Evolutionary conservation across 2,888 invertebrate species (phyloP), one percentile per base, ranked within the genome.

Genomic region (Syrphus vitripennis): DNA sequence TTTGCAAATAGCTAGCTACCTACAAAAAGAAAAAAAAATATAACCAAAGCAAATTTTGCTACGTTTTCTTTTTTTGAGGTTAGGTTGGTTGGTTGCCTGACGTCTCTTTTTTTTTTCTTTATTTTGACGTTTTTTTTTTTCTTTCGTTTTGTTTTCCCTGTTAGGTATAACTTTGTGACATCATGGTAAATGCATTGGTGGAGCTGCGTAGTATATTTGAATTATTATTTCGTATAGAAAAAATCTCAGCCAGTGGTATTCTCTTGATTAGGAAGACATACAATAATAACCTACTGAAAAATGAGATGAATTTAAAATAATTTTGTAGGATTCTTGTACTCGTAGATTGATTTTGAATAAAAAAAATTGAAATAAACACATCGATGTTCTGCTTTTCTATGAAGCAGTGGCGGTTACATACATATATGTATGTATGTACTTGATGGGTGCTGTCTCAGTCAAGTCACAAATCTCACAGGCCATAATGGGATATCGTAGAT

Each of bases 1-100:
- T 63, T 63, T 42, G 50, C 50, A 48, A 24, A 4, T 48, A 10
- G 34, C 34, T 34, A 31, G 6, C 31, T 31, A 34, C 34, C 9
- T 34, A 48, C 12, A 24, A 24, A 61, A 59, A 21, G 5, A 61
- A 19, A 40, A 40, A 16, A 12, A 57, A n/a, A n/a, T n/a, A n/a
- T n/a, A n/a, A n/a, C n/a, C n/a, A n/a, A n/a, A 57, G 34, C 57
- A 59, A 59, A 21, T 59, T 59, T 59, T 21, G 14, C 65, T 65
- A 63, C 63, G 65, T 65, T 65, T 65, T 65, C 65, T 65, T 16
- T 31, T 45, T 29, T 29, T 65, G 65, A 65, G 65, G 65, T 65
- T 65, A 65, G 12, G 65, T 65, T 45, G 63, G n/a, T 16, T 63
- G 61, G 26, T 61, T 57, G 37, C 34, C 14, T 65, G 65, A 45